A percentile compares a stretch with the other conserved stretches of the same genome.
Evolutionary conservation across 2,113 vertebrate species (phyloP).

Genomic region (Solea solea): DNA sequence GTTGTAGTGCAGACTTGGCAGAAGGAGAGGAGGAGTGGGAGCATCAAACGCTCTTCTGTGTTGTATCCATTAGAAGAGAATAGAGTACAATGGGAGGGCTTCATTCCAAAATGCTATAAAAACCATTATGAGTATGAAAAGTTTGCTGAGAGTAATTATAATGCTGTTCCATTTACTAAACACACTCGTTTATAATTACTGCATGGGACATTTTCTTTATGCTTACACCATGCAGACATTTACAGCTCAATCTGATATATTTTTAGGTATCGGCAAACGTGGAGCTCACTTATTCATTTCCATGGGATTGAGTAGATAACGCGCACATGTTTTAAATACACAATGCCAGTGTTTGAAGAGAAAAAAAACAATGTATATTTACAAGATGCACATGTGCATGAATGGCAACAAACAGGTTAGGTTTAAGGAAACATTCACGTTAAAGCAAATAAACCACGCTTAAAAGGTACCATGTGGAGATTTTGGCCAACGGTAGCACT

Average conservation of each 20-base stretch:
- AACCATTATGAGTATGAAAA: constrained; percentile 15
- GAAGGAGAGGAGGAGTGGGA: constrained; percentile 78
- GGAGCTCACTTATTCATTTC: background rate
- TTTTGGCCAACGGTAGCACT: background rate
- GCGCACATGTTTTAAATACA: background rate
- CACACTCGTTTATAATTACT: background rate
- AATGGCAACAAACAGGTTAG: background rate
- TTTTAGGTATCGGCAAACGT: background rate
- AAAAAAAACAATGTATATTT: background rate
- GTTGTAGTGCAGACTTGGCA: constrained; percentile 65
- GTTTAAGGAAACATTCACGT: background rate
- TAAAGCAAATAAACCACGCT: background rate
- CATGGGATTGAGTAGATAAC: background rate
- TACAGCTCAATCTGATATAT: background rate
- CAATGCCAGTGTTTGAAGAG: background rate
- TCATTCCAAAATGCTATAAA: constrained; percentile 32
- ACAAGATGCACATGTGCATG: background rate
- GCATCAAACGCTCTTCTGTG: constrained; percentile 46
- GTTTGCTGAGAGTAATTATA: constrained; percentile 11
- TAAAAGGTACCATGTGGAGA: background rate
- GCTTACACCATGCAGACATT: background rate
- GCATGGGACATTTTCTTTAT: background rate
- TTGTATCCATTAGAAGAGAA: constrained; percentile 37
- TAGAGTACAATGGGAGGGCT: constrained; percentile 44
- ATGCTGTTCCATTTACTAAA: background rate